A percentile compares a stretch with the other conserved stretches of the same genome.
Conservation (phyloP, 2,888 invertebrate species). For the Cantharis flavilabris region DNA sequence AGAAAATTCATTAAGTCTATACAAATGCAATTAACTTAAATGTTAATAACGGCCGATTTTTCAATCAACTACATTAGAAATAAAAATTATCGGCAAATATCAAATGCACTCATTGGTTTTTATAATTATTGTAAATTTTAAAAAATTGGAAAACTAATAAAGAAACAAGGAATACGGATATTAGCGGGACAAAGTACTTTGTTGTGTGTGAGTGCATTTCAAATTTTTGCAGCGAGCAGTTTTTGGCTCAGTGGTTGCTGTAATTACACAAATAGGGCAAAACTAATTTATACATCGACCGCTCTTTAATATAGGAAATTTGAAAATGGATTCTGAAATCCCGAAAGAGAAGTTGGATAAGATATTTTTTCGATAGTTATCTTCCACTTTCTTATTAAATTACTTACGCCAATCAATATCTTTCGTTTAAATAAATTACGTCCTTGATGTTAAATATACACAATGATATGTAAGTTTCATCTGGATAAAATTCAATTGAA, state of each 20-base stretch:
- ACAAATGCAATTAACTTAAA: background rate
- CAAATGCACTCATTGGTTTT: background rate
- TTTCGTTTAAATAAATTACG: background rate
- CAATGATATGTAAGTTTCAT: background rate
- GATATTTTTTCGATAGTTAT: background rate
- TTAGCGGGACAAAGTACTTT: background rate
- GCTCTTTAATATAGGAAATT: background rate
- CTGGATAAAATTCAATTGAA: background rate
- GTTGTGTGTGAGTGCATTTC: background rate
- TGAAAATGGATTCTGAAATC: background rate
- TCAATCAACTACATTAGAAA: background rate
- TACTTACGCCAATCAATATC: background rate
- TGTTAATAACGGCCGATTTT: background rate
- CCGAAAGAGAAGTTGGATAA: background rate
- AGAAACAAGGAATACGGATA: background rate
- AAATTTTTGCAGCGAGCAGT: background rate
- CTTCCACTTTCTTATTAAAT: background rate
- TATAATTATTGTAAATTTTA: background rate
- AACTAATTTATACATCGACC: background rate
- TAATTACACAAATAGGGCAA: background rate
- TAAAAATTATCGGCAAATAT: background rate
- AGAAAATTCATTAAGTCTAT: background rate
- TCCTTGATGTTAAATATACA: background rate
- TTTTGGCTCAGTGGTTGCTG: background rate
- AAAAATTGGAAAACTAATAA: background rate